Evolutionary conservation across 2,113 vertebrate genomes (phyloP).

Genomic region (Brevimyrus niger): DNA sequence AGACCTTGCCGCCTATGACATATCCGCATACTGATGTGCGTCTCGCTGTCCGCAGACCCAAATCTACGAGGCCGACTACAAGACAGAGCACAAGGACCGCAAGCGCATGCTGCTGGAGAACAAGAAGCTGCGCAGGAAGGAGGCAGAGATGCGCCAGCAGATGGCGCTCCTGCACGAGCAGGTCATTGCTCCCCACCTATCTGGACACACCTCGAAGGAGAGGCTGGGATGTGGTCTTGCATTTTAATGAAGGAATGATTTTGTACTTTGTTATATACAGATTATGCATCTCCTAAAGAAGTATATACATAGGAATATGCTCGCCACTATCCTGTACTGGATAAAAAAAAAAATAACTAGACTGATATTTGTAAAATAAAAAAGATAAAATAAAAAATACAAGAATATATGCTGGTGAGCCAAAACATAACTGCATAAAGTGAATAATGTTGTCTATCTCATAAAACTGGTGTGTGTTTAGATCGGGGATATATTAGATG

Average conservation of each 20-base stretch:
- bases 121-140: constrained; percentile 56
- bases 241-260: background rate
- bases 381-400: background rate
- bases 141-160: constrained; percentile 55
- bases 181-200: constrained; percentile 38
- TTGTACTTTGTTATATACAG: background rate
- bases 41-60: constrained; percentile 45
- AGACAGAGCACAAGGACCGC: constrained; percentile 61
- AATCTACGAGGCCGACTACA: constrained; percentile 67
- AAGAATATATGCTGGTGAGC: background rate
- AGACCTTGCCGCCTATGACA: background rate
- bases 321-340: background rate
- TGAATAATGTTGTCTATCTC: background rate
- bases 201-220: background rate
- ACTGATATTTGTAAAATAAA: background rate
- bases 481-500: background rate
- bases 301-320: background rate
- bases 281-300: background rate
- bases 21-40: background rate
- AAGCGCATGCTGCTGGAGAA: constrained; percentile 65
- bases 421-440: background rate
- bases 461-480: background rate
- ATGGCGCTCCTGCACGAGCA: constrained; percentile 57
- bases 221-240: background rate
- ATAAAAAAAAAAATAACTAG: background rate